Evolutionary conservation across 2,113 vertebrate species (phyloP).

Genomic region (Ceyx melanurus): DNA sequence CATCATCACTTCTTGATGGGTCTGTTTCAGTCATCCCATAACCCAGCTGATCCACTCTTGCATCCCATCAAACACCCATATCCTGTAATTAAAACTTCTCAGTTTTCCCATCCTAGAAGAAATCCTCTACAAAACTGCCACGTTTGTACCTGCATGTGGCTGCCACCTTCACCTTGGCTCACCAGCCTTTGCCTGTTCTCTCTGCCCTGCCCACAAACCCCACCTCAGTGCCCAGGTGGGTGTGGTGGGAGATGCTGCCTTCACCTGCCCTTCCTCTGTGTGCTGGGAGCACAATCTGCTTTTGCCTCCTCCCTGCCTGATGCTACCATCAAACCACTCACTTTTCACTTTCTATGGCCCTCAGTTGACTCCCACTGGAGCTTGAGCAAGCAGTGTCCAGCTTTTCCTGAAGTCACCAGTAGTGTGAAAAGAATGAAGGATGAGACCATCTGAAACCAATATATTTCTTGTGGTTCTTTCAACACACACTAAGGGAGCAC

Average conservation of each 20-base stretch:
- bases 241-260: neutral
- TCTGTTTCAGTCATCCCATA: neutral
- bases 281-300: neutral
- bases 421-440: neutral
- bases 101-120: neutral
- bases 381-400: neutral
- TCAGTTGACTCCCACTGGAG: neutral
- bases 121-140: neutral
- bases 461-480: constrained; percentile 10
- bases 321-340: neutral
- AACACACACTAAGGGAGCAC: constrained; percentile 3
- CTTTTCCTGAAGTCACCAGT: neutral
- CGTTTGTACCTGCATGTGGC: neutral
- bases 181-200: neutral
- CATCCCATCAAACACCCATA: neutral
- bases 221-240: too few relatives aligned
- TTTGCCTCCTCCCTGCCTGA: neutral
- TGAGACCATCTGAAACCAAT: constrained; percentile 34
- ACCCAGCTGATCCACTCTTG: neutral
- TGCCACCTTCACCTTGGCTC: neutral
- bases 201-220: neutral
- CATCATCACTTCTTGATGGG: neutral
- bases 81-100: neutral
- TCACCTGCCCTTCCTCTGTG: fast-evolving
- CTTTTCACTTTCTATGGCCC: neutral